A percentile compares a stretch with the other conserved stretches of the same genome.
Evolutionary conservation across 2,797 vertebrate species (phyloP).

Genomic region (Morelia viridis): DNA sequence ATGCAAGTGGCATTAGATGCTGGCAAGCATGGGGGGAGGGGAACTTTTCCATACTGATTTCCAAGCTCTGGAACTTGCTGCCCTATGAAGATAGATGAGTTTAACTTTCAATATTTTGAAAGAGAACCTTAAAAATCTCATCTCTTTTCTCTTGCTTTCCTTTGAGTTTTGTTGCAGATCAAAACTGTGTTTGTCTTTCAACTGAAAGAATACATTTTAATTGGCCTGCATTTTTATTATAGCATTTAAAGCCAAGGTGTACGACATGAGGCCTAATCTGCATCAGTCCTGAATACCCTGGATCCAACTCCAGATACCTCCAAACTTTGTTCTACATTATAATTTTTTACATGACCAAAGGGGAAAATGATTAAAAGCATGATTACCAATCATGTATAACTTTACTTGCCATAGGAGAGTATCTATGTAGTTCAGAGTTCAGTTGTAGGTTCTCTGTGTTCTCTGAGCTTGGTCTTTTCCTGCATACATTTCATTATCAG

Average conservation of each 20-base stretch:
- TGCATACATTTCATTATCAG: too few species aligned
- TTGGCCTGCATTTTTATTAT: background rate
- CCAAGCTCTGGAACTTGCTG: background rate
- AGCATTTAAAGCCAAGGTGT: background rate
- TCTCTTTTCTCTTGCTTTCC: background rate
- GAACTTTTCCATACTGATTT: background rate
- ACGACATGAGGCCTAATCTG: too few species aligned
- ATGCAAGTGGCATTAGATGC: background rate
- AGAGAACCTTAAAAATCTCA: background rate
- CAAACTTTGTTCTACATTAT: too few species aligned
- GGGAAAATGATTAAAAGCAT: too few species aligned
- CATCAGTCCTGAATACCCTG: too few species aligned
- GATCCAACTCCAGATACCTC: too few species aligned
- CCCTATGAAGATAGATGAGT: background rate
- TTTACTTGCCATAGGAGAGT: too few species aligned
- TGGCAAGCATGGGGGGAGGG: background rate
- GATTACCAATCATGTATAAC: too few species aligned
- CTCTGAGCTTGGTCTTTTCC: too few species aligned
- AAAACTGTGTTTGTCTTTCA: background rate
- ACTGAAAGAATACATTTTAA: background rate
- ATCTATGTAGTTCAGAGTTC: too few species aligned
- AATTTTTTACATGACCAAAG: too few species aligned
- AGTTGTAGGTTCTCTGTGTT: too few species aligned
- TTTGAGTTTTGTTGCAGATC: background rate
- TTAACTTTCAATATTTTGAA: background rate